phyloP scores from a whole-genome alignment of 2,113 vertebrate genomes.

The Larimichthys crocea region DNA sequence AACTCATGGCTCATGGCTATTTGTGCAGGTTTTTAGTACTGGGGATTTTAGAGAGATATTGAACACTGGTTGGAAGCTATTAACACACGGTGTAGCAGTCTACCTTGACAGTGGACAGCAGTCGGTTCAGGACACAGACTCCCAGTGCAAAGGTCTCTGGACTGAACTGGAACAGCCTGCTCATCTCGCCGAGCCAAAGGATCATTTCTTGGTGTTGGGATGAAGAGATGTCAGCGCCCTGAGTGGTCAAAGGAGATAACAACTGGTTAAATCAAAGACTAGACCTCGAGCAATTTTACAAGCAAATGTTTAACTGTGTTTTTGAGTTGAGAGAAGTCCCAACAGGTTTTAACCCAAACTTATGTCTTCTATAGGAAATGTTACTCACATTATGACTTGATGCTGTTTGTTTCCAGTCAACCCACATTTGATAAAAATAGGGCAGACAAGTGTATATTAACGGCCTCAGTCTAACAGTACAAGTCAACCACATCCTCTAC shows the following conservation, averaged over 20 bases:
- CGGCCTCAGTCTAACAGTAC: too few species aligned
- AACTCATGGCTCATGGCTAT: not conserved
- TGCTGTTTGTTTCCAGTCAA: too few species aligned
- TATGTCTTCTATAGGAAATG: too few species aligned
- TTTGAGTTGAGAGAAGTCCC: too few species aligned
- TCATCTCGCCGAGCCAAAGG: slow-evolving; percentile 81
- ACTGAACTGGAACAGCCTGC: slow-evolving; percentile 78
- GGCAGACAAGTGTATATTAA: too few species aligned
- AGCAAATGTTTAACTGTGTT: not conserved
- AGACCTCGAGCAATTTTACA: not conserved
- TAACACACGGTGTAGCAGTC: not conserved
- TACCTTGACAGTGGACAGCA: slow-evolving; percentile 85
- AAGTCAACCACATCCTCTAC: too few species aligned
- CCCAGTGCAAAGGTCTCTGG: slow-evolving; percentile 82
- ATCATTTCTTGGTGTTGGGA: slow-evolving; percentile 76
- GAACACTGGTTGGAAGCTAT: not conserved
- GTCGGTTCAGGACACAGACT: slow-evolving; percentile 80
- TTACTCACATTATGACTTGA: too few species aligned
- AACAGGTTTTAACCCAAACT: too few species aligned
- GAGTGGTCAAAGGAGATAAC: not conserved
- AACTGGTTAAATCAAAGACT: not conserved
- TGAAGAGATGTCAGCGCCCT: slow-evolving; percentile 83
- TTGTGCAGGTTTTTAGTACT: not conserved
- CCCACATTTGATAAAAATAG: too few species aligned
- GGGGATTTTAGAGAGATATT: not conserved